Evolutionary conservation across 2,113 vertebrate genomes (phyloP).

Genomic region (Podiceps cristatus): DNA sequence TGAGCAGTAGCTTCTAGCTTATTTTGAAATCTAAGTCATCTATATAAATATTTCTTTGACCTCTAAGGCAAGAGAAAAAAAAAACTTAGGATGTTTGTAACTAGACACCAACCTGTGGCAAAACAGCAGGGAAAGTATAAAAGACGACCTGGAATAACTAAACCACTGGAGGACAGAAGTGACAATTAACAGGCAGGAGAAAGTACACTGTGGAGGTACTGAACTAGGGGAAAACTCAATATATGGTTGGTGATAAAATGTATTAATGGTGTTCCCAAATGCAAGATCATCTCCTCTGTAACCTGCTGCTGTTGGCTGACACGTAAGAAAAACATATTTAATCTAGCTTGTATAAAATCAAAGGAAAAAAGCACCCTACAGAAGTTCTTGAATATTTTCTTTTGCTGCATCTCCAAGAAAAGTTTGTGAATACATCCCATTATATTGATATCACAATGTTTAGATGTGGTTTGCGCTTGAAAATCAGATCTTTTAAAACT

Average conservation of each 20-base stretch:
- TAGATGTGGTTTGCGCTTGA: slow-evolving; percentile 48
- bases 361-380: background rate
- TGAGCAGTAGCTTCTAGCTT: background rate
- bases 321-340: background rate
- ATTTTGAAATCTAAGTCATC: background rate
- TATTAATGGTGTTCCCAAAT: background rate
- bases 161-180: background rate
- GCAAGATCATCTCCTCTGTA: background rate
- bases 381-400: background rate
- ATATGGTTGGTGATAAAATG: slow-evolving; percentile 1
- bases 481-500: slow-evolving; percentile 23
- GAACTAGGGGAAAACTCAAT: background rate
- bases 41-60: background rate
- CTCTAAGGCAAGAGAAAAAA: background rate
- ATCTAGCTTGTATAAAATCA: background rate
- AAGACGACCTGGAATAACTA: background rate
- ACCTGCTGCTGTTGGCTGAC: background rate
- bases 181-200: background rate
- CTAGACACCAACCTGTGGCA: background rate
- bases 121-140: background rate
- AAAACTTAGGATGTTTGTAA: background rate
- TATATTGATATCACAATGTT: background rate
- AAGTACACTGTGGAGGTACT: background rate
- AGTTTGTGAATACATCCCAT: background rate
- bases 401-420: slow-evolving; percentile 1